phyloP scores from a whole-genome alignment of 2,113 vertebrate genomes.

The human (Homo sapiens) region GRCh38 chr13:88911001-88911500 shows the following conservation, averaged over 20 bases:
- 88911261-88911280: background rate
- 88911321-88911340: background rate
- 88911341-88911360: background rate
- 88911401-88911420: background rate
- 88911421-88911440: background rate
- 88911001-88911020: background rate
- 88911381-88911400: background rate
- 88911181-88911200: background rate
- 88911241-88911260: background rate
- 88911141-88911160: background rate
- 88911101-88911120: background rate
- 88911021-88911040: background rate
- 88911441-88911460: background rate
- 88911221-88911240: background rate
- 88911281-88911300: background rate
- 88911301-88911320: background rate
- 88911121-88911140: background rate
- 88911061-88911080: background rate
- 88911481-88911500: background rate
- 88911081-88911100: background rate
- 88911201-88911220: background rate
- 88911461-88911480: background rate
- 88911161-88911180: background rate
- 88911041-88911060: background rate
- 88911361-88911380: background rate